Evolutionary conservation across 2,888 invertebrate species (phyloP), one percentile per base, ranked within the genome.

Genomic region (Noctua comes): DNA sequence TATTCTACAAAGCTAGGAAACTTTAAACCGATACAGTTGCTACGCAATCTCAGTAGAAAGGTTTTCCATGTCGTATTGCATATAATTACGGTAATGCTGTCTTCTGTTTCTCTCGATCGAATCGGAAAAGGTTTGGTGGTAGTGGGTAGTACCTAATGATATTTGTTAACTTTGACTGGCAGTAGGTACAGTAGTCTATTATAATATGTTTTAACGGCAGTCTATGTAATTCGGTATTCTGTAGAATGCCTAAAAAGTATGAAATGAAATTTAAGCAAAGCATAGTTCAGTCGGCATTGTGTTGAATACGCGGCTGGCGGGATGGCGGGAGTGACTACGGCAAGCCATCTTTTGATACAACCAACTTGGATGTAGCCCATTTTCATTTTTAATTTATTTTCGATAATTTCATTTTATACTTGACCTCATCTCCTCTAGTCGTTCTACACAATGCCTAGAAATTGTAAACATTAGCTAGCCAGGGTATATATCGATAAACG

Each of bases 51-150:
- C 78, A 89, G 89, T 81, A 91, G 88, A 95, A 92, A 94, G 93
- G 93, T 92, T 95, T 95, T 94, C 91, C 93, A 85, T 95, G 94
- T 95, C 90, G 84, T 86, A 88, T 82, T 91, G 92, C 89, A 93
- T 91, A 92, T 92, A 91, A 94, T 93, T 92, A 92, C 87, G 88
- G 81, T 89, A 90, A 88, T 86, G 80, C 69, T 80, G 78, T 85
- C 78, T 5, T 8, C 18, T 77, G 69, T 79, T 71, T 74, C 46
- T 70, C 59, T 77, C 64, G 73, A 76, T 80, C 76, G 83, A 83
- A 88, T 87, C 82, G 84, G 80, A 84, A 68, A 73, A 59, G 11
- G 36, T 82, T 77, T 46, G 16, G 16, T 62, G 27, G 51, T 24
- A 43, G 13, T 57, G 8, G 31, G 2, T 8, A 21, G 24, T 71